phyloP scores from a whole-genome alignment of 2,888 invertebrate genomes.

The Orchesellides sinensis region DNA sequence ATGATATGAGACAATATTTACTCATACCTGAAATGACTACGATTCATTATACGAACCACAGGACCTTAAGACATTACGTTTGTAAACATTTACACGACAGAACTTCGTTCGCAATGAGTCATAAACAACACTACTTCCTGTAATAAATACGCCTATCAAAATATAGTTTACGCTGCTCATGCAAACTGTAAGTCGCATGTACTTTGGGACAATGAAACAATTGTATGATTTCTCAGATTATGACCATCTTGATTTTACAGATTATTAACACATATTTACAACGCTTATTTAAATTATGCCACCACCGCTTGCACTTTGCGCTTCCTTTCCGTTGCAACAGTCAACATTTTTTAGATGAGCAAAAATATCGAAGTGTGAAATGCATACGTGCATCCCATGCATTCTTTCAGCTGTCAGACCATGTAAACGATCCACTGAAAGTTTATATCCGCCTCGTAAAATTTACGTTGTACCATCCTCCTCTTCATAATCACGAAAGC shows the following conservation, averaged over 20 bases:
- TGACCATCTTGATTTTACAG: slow-evolving; percentile 17
- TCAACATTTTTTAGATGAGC: neutral
- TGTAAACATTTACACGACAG: too few relatives aligned
- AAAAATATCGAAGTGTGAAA: slow-evolving; percentile 32
- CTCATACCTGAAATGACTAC: too few relatives aligned
- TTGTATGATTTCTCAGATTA: slow-evolving; percentile 45
- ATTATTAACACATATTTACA: slow-evolving; percentile 27
- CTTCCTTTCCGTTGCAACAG: neutral
- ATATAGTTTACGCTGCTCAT: slow-evolving; percentile 10
- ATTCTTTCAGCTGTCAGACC: slow-evolving; percentile 13
- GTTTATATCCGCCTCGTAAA: slow-evolving; percentile 28
- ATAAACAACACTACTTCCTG: slow-evolving; percentile 45
- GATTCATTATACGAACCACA: too few relatives aligned
- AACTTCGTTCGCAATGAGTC: neutral
- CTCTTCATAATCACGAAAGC: neutral
- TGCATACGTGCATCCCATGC: slow-evolving; percentile 1
- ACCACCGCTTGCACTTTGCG: neutral
- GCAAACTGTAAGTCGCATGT: too few relatives aligned
- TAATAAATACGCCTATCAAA: slow-evolving; percentile 37
- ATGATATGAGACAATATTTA: too few relatives aligned
- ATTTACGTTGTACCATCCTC: neutral
- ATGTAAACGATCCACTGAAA: slow-evolving; percentile 45
- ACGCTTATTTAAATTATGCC: neutral
- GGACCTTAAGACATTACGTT: too few relatives aligned
- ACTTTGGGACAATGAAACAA: slow-evolving; percentile 31